Evolutionary conservation across 2,888 invertebrate species (phyloP).

Genomic region (Diplolepis rosae): DNA sequence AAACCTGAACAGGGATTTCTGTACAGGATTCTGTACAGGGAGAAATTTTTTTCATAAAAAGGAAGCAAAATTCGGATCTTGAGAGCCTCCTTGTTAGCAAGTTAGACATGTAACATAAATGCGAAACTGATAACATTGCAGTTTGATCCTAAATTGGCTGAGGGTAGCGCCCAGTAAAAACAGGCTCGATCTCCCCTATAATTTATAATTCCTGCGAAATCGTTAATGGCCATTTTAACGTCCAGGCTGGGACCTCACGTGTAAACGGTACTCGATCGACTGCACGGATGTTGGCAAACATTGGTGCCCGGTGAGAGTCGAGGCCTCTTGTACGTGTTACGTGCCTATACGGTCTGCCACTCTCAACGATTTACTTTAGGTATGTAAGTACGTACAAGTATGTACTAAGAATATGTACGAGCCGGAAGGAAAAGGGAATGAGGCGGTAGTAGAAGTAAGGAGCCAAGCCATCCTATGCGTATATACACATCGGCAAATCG

Average conservation of each 20-base stretch:
- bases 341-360: constrained; percentile 43
- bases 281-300: constrained; percentile 30
- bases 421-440: constrained; percentile 37
- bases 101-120: constrained; percentile 23
- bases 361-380: constrained; percentile 49
- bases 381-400: constrained; percentile 40
- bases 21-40: too few relatives aligned
- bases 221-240: constrained; percentile 30
- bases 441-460: constrained; percentile 35
- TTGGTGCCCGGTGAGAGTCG: constrained; percentile 30
- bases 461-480: too few relatives aligned
- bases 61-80: neutral
- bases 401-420: constrained; percentile 38
- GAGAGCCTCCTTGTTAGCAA: constrained; percentile 5
- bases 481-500: too few relatives aligned
- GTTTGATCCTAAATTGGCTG: constrained; percentile 27
- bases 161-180: constrained; percentile 28
- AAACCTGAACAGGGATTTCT: too few relatives aligned
- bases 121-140: constrained; percentile 28
- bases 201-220: constrained; percentile 30
- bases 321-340: constrained; percentile 30
- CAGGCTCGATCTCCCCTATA: constrained; percentile 23
- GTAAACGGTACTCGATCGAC: constrained; percentile 31
- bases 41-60: too few relatives aligned
- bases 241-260: constrained; percentile 25